phyloP scores from a whole-genome alignment of 2,113 vertebrate species.

The Mesoclemmys tuberculata region DNA sequence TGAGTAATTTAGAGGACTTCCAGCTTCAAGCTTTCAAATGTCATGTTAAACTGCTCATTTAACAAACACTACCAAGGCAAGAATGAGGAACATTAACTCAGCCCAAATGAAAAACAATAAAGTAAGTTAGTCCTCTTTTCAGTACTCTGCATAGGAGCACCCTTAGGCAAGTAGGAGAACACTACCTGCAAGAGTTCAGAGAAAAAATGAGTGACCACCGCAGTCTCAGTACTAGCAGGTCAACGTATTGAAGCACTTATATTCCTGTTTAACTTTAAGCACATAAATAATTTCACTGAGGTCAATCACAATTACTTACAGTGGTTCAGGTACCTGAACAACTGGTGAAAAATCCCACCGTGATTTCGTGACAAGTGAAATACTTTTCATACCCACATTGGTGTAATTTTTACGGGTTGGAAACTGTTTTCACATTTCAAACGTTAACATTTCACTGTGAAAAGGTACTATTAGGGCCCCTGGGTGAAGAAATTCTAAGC shows the following conservation, averaged over 20 bases:
- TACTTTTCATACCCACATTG: not conserved
- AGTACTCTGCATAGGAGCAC: not conserved
- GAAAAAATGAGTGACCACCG: not conserved
- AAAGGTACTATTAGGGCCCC: constrained; percentile 1
- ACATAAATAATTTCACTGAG: not conserved
- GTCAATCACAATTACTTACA: not conserved
- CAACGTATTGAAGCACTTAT: not conserved
- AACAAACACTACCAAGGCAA: not conserved
- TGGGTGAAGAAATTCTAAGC: not conserved
- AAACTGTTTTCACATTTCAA: constrained; percentile 8
- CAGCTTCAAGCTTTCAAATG: constrained; percentile 22
- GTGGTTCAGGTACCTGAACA: not conserved
- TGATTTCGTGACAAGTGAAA: constrained; percentile 32
- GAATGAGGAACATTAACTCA: not conserved
- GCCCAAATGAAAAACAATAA: not conserved
- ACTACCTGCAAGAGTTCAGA: not conserved
- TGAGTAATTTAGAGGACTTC: constrained; percentile 51
- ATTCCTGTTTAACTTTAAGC: not conserved
- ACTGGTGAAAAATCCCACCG: not conserved
- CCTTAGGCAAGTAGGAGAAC: accelerated
- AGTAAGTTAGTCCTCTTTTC: not conserved
- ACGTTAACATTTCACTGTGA: constrained; percentile 40
- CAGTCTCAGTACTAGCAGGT: not conserved
- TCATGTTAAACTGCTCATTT: constrained; percentile 51
- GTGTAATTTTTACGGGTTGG: not conserved